These are phyloP conservation scores for Rotaria macrura DNA, from an alignment of 2,888 invertebrate genomes.

Conservation along the genomic window DNA sequence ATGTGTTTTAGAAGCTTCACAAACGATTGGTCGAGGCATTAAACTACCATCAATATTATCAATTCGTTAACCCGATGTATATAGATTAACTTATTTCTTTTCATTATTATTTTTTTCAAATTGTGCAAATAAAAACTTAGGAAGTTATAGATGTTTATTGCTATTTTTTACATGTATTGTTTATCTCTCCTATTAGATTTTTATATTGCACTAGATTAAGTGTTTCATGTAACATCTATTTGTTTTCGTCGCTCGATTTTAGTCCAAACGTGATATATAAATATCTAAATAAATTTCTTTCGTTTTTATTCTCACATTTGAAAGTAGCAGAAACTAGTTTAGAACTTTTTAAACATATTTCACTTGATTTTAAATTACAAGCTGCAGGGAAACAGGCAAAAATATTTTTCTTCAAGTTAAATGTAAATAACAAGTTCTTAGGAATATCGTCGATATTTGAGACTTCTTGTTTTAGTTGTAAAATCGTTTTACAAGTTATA, in stretches of 20 bases:
- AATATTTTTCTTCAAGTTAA: too few relatives aligned
- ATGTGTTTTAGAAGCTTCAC: background rate
- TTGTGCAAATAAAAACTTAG: background rate
- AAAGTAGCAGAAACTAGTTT: too few relatives aligned
- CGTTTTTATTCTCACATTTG: too few relatives aligned
- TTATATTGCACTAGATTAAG: background rate
- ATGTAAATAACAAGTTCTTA: too few relatives aligned
- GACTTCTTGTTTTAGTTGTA: too few relatives aligned
- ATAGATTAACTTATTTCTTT: background rate
- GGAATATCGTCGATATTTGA: too few relatives aligned
- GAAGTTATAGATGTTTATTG: background rate
- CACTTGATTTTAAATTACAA: too few relatives aligned
- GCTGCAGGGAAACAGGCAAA: too few relatives aligned
- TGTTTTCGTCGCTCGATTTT: too few relatives aligned
- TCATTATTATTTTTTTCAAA: background rate
- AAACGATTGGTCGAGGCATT: background rate
- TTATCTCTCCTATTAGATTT: background rate
- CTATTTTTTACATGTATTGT: background rate
- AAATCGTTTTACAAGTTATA: too few relatives aligned
- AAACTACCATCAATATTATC: background rate
- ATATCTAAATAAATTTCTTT: background rate
- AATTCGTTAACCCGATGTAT: background rate
- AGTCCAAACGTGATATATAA: constrained; percentile 12
- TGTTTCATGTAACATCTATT: background rate
- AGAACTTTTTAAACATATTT: too few relatives aligned